Percentiles rank a stretch among this genome's conserved stretches.
Conservation (phyloP, 2,113 vertebrate genomes). For the Tyrannus savana region DNA sequence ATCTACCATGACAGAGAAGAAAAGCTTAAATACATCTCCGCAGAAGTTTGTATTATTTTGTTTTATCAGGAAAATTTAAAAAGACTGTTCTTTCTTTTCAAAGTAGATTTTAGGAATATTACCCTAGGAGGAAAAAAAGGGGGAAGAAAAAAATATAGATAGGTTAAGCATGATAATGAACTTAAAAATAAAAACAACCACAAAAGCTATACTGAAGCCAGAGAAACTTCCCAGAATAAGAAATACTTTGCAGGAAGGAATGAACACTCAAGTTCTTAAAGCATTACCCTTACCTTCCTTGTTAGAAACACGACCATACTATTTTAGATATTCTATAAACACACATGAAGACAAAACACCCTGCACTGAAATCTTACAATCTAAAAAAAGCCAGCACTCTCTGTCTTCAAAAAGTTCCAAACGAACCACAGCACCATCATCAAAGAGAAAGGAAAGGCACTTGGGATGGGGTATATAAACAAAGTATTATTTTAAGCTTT, state of each 20-base stretch:
- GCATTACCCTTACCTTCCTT: neutral
- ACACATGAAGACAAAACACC: neutral
- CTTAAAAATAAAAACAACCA: neutral
- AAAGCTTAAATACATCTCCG: neutral
- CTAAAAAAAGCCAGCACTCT: neutral
- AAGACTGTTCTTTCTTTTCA: neutral
- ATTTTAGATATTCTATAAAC: conserved; percentile 38
- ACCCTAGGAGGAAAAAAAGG: neutral
- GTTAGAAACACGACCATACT: neutral
- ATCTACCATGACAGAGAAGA: neutral
- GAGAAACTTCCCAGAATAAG: neutral
- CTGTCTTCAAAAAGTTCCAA: conserved; percentile 10
- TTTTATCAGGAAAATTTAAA: neutral
- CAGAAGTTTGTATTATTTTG: neutral
- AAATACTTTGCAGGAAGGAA: neutral
- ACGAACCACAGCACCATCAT: neutral
- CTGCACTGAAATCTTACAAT: neutral
- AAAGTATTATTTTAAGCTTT: conserved; percentile 47
- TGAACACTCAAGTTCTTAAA: neutral
- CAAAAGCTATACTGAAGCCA: neutral
- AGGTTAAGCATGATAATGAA: neutral
- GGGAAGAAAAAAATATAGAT: neutral
- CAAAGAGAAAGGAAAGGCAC: conserved; percentile 34
- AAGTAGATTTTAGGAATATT: neutral
- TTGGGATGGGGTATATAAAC: conserved; percentile 5